phyloP scores from a whole-genome alignment of 2,113 vertebrate genomes.

The Tretioscincus oriximinensis region DNA sequence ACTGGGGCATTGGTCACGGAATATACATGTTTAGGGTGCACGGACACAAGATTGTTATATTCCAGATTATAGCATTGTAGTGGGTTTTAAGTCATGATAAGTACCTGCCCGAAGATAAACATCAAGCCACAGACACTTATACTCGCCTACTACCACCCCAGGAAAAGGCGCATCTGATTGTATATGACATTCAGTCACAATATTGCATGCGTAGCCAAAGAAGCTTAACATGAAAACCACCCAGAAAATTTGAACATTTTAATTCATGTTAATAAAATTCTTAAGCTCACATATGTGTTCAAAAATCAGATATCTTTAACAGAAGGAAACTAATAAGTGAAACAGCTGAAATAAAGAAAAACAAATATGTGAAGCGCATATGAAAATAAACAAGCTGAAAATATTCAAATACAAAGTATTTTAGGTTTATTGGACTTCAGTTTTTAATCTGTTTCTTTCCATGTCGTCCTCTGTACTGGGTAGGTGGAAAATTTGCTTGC shows the following conservation, averaged over 20 bases:
- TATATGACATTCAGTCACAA: background rate
- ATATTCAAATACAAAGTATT: background rate
- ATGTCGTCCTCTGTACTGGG: background rate
- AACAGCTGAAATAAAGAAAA: background rate
- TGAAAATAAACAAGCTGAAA: constrained; percentile 7
- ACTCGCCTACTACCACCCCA: too few relatives aligned
- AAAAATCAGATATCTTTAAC: background rate
- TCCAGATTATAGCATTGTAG: too few relatives aligned
- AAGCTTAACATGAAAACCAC: background rate
- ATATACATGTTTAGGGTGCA: too few relatives aligned
- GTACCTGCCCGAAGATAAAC: background rate
- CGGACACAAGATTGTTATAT: too few relatives aligned
- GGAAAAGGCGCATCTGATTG: too few relatives aligned
- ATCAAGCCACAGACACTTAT: background rate
- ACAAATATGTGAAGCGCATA: background rate
- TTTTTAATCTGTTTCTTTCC: background rate
- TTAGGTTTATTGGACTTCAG: background rate
- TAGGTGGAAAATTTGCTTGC: background rate
- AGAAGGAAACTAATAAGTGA: background rate
- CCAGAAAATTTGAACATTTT: background rate
- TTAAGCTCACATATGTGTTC: background rate
- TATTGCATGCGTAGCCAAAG: background rate
- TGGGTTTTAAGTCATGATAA: too few relatives aligned
- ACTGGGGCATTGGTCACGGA: too few relatives aligned
- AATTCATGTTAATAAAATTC: too few relatives aligned